phyloP scores from a whole-genome alignment of 2,113 vertebrate species.

The Myocastor coypus region DNA sequence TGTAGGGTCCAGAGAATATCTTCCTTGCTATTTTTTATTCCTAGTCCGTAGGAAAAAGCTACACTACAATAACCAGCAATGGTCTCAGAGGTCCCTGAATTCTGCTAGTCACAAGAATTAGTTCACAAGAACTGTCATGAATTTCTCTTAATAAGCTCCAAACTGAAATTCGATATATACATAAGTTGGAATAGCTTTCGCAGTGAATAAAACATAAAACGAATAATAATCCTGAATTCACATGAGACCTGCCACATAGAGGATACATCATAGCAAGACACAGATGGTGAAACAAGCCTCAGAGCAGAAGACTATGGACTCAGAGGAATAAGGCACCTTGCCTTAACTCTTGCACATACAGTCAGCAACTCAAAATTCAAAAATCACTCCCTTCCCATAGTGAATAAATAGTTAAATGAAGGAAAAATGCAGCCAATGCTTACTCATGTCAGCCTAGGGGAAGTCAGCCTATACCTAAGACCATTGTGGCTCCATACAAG shows the following conservation, averaged over 20 bases:
- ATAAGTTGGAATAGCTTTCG: neutral
- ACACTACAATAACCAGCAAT: neutral
- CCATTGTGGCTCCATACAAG: neutral
- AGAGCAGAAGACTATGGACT: neutral
- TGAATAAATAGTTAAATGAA: neutral
- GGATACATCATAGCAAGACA: neutral
- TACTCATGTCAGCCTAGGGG: neutral
- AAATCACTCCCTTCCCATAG: neutral
- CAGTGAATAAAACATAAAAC: constrained; percentile 4
- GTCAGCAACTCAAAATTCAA: neutral
- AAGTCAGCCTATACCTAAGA: neutral
- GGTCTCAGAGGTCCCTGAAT: neutral
- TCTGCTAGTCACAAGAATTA: neutral
- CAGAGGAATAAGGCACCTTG: fast-evolving
- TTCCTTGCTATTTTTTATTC: neutral
- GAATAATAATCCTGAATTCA: neutral
- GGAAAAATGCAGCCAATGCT: neutral
- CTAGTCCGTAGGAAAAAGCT: neutral
- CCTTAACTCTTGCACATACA: neutral
- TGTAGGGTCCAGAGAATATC: neutral
- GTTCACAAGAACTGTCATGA: neutral
- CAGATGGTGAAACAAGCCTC: neutral
- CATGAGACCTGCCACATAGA: neutral
- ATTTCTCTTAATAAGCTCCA: neutral
- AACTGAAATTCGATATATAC: neutral